Base-by-base conservation (phyloP, 2,888 invertebrate species). In the Erebia aethiops region DNA sequence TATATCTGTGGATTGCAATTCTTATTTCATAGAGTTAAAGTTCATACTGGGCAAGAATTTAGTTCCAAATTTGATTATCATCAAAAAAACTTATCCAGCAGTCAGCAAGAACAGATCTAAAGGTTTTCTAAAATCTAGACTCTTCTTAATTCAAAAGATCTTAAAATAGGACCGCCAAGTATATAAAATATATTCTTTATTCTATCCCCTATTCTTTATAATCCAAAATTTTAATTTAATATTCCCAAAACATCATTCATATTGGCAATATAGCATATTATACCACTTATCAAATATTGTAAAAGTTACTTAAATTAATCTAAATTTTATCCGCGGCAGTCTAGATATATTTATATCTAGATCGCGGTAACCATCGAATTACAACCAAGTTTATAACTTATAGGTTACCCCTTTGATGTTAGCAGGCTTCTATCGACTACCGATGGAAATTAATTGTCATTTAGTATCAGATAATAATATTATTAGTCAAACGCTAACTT, bases 241-340 rank as follows among this genome's bases (percentile, higher is more conserved):
- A 46, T 58, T 63, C 46, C 68, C 57, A 67, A 65, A 72, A 52
- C 69, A 54, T 67, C 69, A 71, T 67, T 67, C 74, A 74, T 74
- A 74, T 71, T 74, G 73, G 73, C 72, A 72, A 72, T 14, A 66
- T 69, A 70, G 75, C 73, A 71, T 64, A 71, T 61, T 77, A 73
- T 71, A 75, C 75, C 77, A 72, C 76, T 75, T 75, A 74, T 75
- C 79, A 78, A 77, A 77, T 72, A 68, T 13, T 14, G 11, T 26
- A 16, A 7, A 4, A 46, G 13, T 43, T 43, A 9, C 43, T 11
- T 35, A 7, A 7, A 3, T 46, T 13, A 13, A 2, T 46, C 46
- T 13, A 3, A 46, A 13, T 46, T 13, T 13, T 13, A 46, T 46
- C 11, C 46, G 13, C 3, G 46, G 13, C 46, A 11, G 46, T n/a